Evolutionary conservation across 2,113 vertebrate genomes (phyloP).

Genomic region (Casuarius casuarius): DNA sequence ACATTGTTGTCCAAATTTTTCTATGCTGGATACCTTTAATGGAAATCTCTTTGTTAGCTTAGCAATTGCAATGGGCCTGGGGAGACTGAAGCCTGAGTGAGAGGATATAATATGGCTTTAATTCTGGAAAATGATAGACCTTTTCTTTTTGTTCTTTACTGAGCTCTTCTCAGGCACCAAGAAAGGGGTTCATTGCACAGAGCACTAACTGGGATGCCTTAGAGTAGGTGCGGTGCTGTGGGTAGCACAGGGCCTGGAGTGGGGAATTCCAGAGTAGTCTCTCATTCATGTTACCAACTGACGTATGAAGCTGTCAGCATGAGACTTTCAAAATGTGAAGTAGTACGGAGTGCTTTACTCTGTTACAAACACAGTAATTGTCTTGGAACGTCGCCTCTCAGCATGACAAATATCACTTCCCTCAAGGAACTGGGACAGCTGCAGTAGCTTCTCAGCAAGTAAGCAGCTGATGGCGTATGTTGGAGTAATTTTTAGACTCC

Average conservation of each 20-base stretch:
- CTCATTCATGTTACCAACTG: neutral
- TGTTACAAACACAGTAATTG: neutral
- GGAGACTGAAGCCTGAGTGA: neutral
- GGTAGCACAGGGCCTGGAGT: neutral
- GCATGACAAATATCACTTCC: neutral
- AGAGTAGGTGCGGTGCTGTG: neutral
- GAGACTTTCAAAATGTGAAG: neutral
- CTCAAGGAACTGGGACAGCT: constrained; percentile 29
- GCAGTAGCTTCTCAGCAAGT: neutral
- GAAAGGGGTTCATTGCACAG: neutral
- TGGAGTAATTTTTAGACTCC: constrained; percentile 41
- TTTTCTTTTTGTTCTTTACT: neutral
- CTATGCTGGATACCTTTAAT: neutral
- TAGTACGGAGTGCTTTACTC: neutral
- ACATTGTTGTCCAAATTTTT: neutral
- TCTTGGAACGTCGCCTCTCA: neutral
- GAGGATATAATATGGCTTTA: neutral
- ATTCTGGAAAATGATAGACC: neutral
- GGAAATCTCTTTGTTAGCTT: neutral
- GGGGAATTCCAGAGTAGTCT: neutral
- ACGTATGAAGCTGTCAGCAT: neutral
- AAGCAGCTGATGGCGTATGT: neutral
- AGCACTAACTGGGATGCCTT: neutral
- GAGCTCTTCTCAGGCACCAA: neutral
- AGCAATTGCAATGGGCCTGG: neutral